phyloP scores from a whole-genome alignment of 2,797 vertebrate genomes.

The Accipiter fasciatus region DNA sequence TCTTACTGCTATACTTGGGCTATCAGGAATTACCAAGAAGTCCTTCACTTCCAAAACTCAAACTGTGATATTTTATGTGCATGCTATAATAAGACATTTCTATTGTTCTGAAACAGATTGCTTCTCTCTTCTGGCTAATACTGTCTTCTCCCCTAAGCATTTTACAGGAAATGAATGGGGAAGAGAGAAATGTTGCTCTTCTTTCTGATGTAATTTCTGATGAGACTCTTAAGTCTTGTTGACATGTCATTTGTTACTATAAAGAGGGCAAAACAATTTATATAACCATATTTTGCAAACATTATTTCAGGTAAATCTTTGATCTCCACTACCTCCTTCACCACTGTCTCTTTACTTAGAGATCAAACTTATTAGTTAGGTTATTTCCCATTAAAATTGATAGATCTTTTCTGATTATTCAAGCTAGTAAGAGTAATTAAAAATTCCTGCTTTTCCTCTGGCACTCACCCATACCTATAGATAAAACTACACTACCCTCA shows the following conservation, averaged over 20 bases:
- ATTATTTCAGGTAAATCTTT: not conserved
- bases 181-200: not conserved
- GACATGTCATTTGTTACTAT: not conserved
- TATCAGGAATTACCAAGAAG: not conserved
- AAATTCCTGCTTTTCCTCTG: not conserved
- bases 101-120: not conserved
- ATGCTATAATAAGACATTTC: not conserved
- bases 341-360: not conserved
- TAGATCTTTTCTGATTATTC: not conserved
- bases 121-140: not conserved
- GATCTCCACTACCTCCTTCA: not conserved
- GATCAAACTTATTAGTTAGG: not conserved
- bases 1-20: not conserved
- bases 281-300: not conserved
- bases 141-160: not conserved
- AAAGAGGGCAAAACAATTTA: not conserved
- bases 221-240: not conserved
- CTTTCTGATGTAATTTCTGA: not conserved
- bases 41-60: not conserved
- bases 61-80: not conserved
- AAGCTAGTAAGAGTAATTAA: not conserved
- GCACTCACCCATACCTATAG: not conserved
- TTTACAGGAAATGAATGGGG: not conserved
- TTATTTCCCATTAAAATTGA: not conserved
- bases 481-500: not conserved